These are phyloP conservation scores for Exephanes ischioxanthus DNA, from an alignment of 2,888 invertebrate genomes.

Conservation along the genomic window DNA sequence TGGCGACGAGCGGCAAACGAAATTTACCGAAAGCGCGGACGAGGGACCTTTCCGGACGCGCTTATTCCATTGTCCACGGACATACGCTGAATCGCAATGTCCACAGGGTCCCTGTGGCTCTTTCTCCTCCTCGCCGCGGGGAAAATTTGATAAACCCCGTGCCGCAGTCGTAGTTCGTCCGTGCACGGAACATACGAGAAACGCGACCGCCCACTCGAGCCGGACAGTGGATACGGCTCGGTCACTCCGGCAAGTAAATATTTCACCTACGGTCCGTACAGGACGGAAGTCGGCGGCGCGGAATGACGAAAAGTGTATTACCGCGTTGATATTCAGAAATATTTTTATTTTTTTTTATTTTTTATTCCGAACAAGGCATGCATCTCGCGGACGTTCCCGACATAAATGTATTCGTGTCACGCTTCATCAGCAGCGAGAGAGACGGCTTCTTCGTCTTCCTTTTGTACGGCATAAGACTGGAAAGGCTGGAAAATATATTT, in stretches of 20 bases:
- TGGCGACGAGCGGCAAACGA: constrained; percentile 72
- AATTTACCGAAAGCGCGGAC: constrained; percentile 75
- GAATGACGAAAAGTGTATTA: not conserved
- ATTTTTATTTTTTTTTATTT: too few species aligned
- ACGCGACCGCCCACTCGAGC: constrained; percentile 44
- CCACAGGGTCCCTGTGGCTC: constrained; percentile 29
- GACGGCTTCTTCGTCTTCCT: not conserved
- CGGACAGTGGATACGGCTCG: not conserved
- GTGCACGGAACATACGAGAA: constrained; percentile 49
- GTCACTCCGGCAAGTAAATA: not conserved
- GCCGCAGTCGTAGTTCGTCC: constrained; percentile 32
- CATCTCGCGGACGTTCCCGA: too few species aligned
- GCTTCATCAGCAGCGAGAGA: not conserved
- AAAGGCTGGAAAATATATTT: constrained; percentile 43
- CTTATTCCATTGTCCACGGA: constrained; percentile 76
- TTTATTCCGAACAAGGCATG: too few species aligned
- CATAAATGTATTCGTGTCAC: constrained; percentile 27
- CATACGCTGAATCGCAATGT: constrained; percentile 76
- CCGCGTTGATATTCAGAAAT: not conserved
- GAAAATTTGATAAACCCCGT: constrained; percentile 55
- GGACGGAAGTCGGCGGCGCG: not conserved
- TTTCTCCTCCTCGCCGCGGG: constrained; percentile 16
- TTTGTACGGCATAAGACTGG: constrained; percentile 16
- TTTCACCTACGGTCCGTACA: not conserved
- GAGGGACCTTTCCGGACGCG: constrained; percentile 64